Evolutionary conservation across 2,888 invertebrate species (phyloP).

Genomic region (Achlya flavicornis): DNA sequence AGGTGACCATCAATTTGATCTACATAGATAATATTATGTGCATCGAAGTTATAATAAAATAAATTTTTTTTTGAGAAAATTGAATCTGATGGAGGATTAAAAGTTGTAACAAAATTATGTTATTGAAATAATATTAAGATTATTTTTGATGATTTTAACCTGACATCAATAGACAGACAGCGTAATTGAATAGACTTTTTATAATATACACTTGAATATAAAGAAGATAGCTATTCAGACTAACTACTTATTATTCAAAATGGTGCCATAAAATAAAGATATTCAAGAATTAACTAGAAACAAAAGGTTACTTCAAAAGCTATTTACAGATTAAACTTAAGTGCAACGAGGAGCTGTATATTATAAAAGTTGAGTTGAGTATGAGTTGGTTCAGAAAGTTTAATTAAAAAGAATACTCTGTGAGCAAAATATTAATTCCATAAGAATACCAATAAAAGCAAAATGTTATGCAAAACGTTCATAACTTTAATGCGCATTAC

Average conservation of each 20-base stretch:
- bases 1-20: slow-evolving; percentile 39
- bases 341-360: not conserved
- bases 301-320: not conserved
- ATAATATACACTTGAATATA: not conserved
- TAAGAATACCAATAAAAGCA: slow-evolving; percentile 22
- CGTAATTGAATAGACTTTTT: no score
- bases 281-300: not conserved
- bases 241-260: not conserved
- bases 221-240: not conserved
- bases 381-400: slow-evolving; percentile 5
- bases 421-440: slow-evolving; percentile 8
- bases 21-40: not conserved
- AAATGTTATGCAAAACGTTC: slow-evolving; percentile 39
- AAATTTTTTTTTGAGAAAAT: not conserved
- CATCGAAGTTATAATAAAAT: slow-evolving; percentile 20
- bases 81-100: not conserved
- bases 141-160: not conserved
- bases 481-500: slow-evolving; percentile 41
- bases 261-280: not conserved
- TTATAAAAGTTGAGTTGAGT: not conserved
- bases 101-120: not conserved
- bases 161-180: not conserved
- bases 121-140: not conserved
- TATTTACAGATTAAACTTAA: not conserved
- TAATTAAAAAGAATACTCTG: slow-evolving; percentile 13